phyloP scores from a whole-genome alignment of 2,888 invertebrate genomes.

The Caenorhabditis sulstoni region DNA sequence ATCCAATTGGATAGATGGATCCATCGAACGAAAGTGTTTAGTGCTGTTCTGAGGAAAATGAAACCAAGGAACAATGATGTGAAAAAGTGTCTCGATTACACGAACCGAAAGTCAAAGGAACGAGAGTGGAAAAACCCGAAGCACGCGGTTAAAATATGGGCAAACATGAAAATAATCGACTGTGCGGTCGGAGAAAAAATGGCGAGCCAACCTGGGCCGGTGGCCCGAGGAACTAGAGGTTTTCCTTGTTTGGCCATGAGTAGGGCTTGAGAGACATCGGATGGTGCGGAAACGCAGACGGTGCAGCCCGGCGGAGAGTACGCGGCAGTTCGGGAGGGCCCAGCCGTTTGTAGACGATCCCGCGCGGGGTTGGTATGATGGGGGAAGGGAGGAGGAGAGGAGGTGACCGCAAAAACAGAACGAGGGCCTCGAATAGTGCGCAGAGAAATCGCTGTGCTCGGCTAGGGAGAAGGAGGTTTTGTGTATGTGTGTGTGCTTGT shows the following conservation, averaged over 20 bases:
- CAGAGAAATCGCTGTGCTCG: constrained; percentile 57
- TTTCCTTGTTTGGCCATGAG: constrained; percentile 44
- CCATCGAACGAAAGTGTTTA: constrained; percentile 16
- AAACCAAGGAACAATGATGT: constrained; percentile 25
- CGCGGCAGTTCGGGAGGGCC: constrained; percentile 39
- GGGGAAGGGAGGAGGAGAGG: no score
- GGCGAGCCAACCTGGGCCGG: constrained; percentile 46
- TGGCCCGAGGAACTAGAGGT: constrained; percentile 41
- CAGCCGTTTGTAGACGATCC: constrained; percentile 60
- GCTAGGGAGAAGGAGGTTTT: constrained; percentile 34
- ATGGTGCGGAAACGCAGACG: constrained; percentile 25
- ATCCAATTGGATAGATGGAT: constrained; percentile 11
- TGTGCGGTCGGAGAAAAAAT: constrained; percentile 30
- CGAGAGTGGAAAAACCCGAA: no score
- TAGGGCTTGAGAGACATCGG: constrained; percentile 32
- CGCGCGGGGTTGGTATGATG: not conserved
- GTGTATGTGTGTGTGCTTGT: constrained; percentile 59
- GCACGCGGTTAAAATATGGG: constrained; percentile 39
- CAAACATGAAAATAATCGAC: constrained; percentile 57
- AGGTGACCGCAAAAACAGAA: constrained; percentile 56
- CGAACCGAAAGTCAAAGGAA: constrained; percentile 32
- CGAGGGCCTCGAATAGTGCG: constrained; percentile 43
- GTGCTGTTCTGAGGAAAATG: constrained; percentile 6
- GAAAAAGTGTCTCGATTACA: constrained; percentile 45
- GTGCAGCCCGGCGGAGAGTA: constrained; percentile 35